Conservation (phyloP, 2,888 invertebrate species). For the Ochropacha duplaris region DNA sequence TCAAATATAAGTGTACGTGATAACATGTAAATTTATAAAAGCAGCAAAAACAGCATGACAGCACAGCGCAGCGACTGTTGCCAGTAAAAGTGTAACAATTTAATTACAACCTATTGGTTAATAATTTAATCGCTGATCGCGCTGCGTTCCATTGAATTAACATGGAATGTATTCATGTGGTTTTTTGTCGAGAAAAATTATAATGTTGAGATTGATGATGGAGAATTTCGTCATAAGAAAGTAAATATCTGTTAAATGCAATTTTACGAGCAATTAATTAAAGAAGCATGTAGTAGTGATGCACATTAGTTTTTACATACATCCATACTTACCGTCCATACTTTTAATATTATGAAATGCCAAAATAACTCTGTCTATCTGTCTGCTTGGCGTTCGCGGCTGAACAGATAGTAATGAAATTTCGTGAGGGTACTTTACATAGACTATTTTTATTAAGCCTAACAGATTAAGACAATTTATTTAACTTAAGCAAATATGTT, state of each 20-base stretch:
- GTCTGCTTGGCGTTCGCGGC: too few relatives aligned
- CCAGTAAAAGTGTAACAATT: slow-evolving; percentile 68
- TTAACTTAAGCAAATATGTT: too few relatives aligned
- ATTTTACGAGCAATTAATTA: not conserved
- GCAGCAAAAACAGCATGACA: slow-evolving; percentile 33
- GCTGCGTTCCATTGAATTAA: slow-evolving; percentile 44
- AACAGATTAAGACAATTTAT: too few relatives aligned
- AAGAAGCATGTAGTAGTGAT: too few relatives aligned
- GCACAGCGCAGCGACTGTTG: slow-evolving; percentile 25
- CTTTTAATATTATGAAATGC: too few relatives aligned
- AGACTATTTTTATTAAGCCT: too few relatives aligned
- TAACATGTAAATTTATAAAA: slow-evolving; percentile 56
- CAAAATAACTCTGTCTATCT: too few relatives aligned
- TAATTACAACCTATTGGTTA: slow-evolving; percentile 53
- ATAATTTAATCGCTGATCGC: slow-evolving; percentile 39
- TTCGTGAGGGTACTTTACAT: too few relatives aligned
- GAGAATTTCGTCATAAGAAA: slow-evolving; percentile 2
- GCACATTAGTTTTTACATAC: too few relatives aligned
- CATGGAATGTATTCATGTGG: slow-evolving; percentile 30
- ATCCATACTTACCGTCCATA: too few relatives aligned
- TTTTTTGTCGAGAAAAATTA: not conserved
- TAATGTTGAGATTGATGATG: not conserved
- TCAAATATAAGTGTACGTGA: slow-evolving; percentile 34
- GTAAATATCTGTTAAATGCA: not conserved
- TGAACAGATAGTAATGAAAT: too few relatives aligned